Evolutionary conservation across 2,113 vertebrate genomes (phyloP).

Genomic region (Elgaria multicarinata): DNA sequence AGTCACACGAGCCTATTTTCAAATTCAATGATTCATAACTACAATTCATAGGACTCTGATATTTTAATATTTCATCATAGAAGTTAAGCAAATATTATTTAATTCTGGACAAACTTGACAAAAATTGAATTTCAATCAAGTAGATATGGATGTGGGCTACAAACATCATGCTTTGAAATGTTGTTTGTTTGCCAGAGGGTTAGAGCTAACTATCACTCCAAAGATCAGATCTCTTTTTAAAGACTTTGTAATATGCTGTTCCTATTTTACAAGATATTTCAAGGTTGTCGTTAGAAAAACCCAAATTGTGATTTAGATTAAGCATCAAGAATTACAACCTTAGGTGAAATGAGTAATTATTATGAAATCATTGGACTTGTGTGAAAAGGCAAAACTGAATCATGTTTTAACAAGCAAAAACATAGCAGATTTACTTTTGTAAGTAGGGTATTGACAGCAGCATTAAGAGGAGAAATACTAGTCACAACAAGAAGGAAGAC

Average conservation of each 20-base stretch:
- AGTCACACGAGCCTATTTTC: background rate
- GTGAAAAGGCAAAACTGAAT: background rate
- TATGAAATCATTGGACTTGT: constrained; percentile 8
- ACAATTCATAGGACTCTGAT: background rate
- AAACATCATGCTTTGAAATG: constrained; percentile 42
- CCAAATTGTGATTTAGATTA: background rate
- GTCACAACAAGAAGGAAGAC: background rate
- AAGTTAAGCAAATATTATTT: background rate
- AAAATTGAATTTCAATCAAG: constrained; percentile 10
- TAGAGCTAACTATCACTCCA: constrained; percentile 26
- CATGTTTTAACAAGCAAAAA: constrained; percentile 3
- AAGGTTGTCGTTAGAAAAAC: background rate
- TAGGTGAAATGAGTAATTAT: constrained; percentile 4
- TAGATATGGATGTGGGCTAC: constrained; percentile 4
- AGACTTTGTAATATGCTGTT: background rate
- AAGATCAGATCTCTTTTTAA: background rate
- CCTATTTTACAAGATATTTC: background rate
- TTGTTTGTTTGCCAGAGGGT: constrained; percentile 20
- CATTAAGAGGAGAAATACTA: background rate
- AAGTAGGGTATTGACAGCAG: constrained; percentile 10
- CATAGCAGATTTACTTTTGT: background rate
- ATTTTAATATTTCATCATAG: background rate
- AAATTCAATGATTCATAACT: background rate
- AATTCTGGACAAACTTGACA: background rate
- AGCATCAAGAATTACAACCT: constrained; percentile 10